Evolutionary conservation across 1,140 invertebrate genomes (phyloP), one percentile per base, ranked within the genome.

Genomic region (Drusus annulatus): DNA sequence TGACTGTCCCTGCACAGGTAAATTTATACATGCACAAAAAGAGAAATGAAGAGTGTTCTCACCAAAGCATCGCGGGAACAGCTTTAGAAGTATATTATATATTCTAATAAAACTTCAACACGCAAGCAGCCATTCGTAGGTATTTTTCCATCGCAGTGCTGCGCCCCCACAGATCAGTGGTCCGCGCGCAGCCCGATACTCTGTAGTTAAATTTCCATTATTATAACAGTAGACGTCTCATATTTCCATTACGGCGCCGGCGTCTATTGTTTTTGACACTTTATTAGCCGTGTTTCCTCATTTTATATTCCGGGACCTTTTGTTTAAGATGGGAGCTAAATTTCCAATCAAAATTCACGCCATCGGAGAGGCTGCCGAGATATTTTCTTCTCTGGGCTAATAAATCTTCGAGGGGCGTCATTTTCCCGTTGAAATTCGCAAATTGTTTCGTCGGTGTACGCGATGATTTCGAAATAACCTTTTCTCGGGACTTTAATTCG

Each of bases 201-300:
- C 16, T 65, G 74, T 63, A 77, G 36, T 62, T 63, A 77, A 74
- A 77, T 65, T 77, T 77, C 58, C 75, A 77, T 77, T 77, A 77
- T 63, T 77, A 63, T 77, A 77, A 62, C 60, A 51, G 58, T 36
- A 77, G 75, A 60, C 75, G 28, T 62, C 75, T 77, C 75, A 77
- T 77, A 80, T 80, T 76, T 76, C 79, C 73, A 54, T 76, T 74
- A 80, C 65, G 71, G 58, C 28, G 65, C 75, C 60, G 58, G 58
- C 58, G 31, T 75, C 58, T 74, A 78, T 81, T 81, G 76, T 81
- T 81, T 81, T 78, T 81, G 76, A 81, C 76, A 81, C 80, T 81
- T 81, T 81, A 81, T 81, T 81, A 78, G 69, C 68, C 50, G 69
- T 75, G 80, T 78, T 81, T 75, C 74, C 69, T 75, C 65, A 23